phyloP scores from a whole-genome alignment of 2,797 vertebrate genomes.

The Neosilurus mollespiculum region DNA sequence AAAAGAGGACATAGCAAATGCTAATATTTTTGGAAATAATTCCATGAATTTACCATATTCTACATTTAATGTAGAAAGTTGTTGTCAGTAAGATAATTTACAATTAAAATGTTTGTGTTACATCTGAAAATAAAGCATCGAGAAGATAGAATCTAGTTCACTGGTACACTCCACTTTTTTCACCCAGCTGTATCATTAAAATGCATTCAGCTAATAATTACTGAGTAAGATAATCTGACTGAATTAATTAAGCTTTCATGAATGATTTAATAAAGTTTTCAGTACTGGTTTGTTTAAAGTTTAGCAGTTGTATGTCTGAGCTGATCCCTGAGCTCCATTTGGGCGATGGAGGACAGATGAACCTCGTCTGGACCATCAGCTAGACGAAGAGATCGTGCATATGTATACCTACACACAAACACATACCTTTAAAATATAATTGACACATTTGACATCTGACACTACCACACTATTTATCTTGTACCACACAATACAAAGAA shows the following conservation, averaged over 20 bases:
- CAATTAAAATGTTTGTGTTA: too few relatives aligned
- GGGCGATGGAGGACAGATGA: constrained; percentile 85
- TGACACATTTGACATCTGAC: neutral
- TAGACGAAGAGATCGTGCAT: constrained; percentile 77
- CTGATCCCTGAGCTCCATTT: constrained; percentile 84
- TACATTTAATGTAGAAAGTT: too few relatives aligned
- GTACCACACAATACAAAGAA: neutral
- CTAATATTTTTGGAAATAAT: too few relatives aligned
- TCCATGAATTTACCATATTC: too few relatives aligned
- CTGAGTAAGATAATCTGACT: neutral
- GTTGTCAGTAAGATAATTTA: too few relatives aligned
- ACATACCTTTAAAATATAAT: neutral
- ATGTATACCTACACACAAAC: constrained; percentile 76
- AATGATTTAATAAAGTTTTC: neutral
- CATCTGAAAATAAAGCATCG: neutral
- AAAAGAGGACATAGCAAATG: too few relatives aligned
- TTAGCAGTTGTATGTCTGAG: constrained; percentile 70
- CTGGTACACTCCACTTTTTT: neutral
- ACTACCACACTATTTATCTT: neutral
- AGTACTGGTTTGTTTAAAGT: constrained; percentile 65
- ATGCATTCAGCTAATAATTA: neutral
- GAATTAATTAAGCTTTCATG: too few relatives aligned
- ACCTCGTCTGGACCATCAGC: constrained; percentile 94
- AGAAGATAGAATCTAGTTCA: neutral
- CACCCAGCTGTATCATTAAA: neutral